Evolutionary conservation across 2,888 invertebrate species (phyloP), one percentile per base, ranked within the genome.

Genomic region (Pheosia gnoma): DNA sequence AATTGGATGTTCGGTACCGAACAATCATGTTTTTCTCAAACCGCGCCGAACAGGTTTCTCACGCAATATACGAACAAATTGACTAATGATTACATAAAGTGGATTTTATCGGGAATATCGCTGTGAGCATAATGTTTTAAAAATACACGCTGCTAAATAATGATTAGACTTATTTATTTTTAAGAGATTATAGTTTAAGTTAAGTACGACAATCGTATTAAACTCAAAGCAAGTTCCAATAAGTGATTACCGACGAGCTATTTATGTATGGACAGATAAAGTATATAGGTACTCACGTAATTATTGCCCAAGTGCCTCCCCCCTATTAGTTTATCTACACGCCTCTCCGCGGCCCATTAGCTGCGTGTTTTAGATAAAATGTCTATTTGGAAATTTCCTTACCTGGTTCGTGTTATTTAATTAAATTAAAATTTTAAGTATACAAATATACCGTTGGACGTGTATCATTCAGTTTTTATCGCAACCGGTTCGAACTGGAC

Each of bases 301-400:
- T 86, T 83, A 85, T 82, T 82, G 77, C 69, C 68, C 80, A 89
- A 89, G 79, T 84, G 81, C 75, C 69, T 84, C 72, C 74, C 72
- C 74, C 67, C 84, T 85, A 91, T 90, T 90, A 90, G 82, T 85
- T 83, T 90, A 90, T 90, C 90, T 83, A 65, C 66, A 66, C 67
- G 71, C 77, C 81, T 81, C 80, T 81, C 74, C 72, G 74, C 67
- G 76, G 77, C 78, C 82, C 82, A 89, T 89, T 90, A 89, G 77
- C 72, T 67, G 70, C 77, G 73, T 81, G 80, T 78, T 84, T 79
- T 63, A 80, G 89, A 88, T 89, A 89, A 90, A 80, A 73, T 60
- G 59, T 61, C 79, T 80, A 84, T 90, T 89, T 82, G 89, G 88
- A 90, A 91, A 84, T 80, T 87, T 87, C 86, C 88, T 66, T 80